A percentile compares a stretch with the other conserved stretches of the same genome.
Conservation (phyloP, 2,888 invertebrate species). For the Cryptus armator region DNA sequence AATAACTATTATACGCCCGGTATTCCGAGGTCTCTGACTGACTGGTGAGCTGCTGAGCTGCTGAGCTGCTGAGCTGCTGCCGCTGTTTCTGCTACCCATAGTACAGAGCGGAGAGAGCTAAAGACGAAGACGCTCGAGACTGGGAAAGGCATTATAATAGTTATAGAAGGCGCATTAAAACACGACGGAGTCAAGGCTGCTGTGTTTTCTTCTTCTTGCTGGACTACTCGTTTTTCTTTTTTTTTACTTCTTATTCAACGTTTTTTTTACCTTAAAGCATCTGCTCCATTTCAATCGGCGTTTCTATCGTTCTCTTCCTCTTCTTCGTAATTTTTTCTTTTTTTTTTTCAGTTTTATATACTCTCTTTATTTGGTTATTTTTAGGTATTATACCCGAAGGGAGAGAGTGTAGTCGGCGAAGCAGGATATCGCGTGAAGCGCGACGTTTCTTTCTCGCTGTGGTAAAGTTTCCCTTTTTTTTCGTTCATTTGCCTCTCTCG, state of each 20-base stretch:
- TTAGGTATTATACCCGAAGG: conserved; percentile 25
- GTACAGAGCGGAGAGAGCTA: conserved; percentile 3
- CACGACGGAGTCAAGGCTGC: conserved; percentile 57
- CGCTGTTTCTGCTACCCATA: background rate
- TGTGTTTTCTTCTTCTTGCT: conserved; percentile 19
- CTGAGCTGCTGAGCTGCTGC: background rate
- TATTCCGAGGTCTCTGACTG: conserved; percentile 56
- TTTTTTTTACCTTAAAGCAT: conserved; percentile 1
- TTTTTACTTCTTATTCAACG: conserved; percentile 1
- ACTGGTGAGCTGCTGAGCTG: background rate
- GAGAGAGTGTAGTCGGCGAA: conserved; percentile 13
- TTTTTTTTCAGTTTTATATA: background rate
- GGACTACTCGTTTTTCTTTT: conserved; percentile 14
- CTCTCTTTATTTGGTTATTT: conserved; percentile 54
- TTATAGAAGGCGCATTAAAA: conserved; percentile 45
- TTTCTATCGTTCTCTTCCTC: conserved; percentile 10
- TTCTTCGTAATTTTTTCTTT: conserved; percentile 17
- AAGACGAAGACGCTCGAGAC: conserved; percentile 37
- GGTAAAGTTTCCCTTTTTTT: background rate
- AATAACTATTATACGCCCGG: conserved; percentile 54
- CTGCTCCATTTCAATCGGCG: conserved; percentile 27
- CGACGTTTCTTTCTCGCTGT: conserved; percentile 32
- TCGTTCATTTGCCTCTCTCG: conserved; percentile 22
- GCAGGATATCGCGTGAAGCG: conserved; percentile 57
- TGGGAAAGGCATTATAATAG: conserved; percentile 38